Evolutionary conservation across 2,113 vertebrate genomes (phyloP).

Genomic region (Crotalus viridis): DNA sequence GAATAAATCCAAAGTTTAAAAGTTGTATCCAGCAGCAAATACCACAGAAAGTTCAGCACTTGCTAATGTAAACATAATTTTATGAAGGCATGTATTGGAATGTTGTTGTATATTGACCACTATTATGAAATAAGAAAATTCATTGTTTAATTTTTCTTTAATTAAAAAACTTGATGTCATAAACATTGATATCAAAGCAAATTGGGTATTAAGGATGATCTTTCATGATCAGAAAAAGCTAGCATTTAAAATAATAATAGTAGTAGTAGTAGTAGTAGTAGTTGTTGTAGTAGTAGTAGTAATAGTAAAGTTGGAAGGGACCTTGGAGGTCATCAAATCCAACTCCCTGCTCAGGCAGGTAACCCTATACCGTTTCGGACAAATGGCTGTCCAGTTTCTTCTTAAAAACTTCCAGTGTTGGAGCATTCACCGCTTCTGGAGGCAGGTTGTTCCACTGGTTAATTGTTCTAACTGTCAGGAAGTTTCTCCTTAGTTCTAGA

Average conservation of each 20-base stretch:
- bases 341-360: too few relatives aligned
- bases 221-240: neutral
- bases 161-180: conserved; percentile 17
- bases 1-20: neutral
- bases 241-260: neutral
- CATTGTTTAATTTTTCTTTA: neutral
- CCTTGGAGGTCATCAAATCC: too few relatives aligned
- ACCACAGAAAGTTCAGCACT: neutral
- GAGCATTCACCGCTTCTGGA: too few relatives aligned
- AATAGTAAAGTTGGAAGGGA: too few relatives aligned
- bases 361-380: too few relatives aligned
- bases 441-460: too few relatives aligned
- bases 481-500: too few relatives aligned
- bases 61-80: neutral
- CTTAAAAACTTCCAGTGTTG: too few relatives aligned
- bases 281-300: too few relatives aligned
- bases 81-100: neutral
- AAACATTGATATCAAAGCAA: neutral
- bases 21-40: neutral
- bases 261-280: too few relatives aligned
- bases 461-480: too few relatives aligned
- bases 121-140: neutral
- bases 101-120: neutral
- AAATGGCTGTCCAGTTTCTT: too few relatives aligned
- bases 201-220: neutral